Conservation (phyloP, 1,140 invertebrate genomes). For the Ostrea denselamellosa region DNA sequence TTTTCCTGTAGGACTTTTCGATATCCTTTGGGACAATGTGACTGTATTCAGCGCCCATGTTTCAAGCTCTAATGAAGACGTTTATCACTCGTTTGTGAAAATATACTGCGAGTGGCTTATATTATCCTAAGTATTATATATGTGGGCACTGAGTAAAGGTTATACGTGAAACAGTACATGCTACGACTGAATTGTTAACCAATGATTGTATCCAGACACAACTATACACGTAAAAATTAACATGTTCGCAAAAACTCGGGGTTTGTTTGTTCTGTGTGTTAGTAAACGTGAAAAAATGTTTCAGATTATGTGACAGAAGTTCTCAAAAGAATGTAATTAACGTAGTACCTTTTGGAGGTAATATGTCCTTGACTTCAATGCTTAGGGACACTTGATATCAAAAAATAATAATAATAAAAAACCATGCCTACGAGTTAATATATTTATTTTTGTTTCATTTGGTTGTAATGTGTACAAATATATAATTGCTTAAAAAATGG, state of each 20-base stretch:
- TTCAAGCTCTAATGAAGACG: neutral
- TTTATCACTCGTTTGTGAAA: neutral
- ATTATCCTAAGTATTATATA: neutral
- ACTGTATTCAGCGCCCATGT: neutral
- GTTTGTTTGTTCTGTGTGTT: too few relatives aligned
- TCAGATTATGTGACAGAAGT: too few relatives aligned
- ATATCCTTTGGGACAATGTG: neutral
- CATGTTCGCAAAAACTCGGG: neutral
- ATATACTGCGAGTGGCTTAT: neutral
- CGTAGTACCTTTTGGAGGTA: too few relatives aligned
- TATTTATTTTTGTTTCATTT: too few relatives aligned
- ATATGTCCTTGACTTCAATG: too few relatives aligned
- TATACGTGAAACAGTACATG: neutral
- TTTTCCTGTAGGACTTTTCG: neutral
- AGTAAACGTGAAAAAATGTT: too few relatives aligned
- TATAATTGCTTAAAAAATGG: neutral
- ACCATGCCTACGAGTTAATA: too few relatives aligned
- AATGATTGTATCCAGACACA: neutral
- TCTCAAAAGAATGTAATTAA: too few relatives aligned
- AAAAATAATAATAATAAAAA: too few relatives aligned
- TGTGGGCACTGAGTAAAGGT: neutral
- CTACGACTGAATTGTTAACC: neutral
- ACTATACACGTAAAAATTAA: neutral
- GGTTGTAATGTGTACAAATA: neutral
- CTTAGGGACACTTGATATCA: too few relatives aligned